Conservation (phyloP, 2,797 vertebrate genomes). For the Esox masquinongy region DNA sequence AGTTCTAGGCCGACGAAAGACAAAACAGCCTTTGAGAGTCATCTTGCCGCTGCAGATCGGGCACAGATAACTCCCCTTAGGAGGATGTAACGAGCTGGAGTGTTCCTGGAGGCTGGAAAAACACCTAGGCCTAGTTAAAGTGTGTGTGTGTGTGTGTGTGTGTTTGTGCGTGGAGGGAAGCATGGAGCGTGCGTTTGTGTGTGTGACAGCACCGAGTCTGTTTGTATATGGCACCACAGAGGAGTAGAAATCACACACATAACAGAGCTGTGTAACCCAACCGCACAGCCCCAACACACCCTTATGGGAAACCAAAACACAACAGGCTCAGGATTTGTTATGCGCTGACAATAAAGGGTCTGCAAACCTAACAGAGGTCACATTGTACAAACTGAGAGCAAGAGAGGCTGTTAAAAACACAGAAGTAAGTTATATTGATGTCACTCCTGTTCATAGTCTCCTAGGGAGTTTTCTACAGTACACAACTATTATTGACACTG, state of each 20-base stretch:
- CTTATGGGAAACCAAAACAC: background rate
- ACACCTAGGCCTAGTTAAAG: slow-evolving; percentile 43
- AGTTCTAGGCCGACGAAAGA: slow-evolving; percentile 76
- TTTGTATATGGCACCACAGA: slow-evolving; percentile 2
- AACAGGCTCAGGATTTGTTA: background rate
- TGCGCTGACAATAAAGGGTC: slow-evolving; percentile 20
- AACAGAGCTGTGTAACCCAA: slow-evolving; percentile 1
- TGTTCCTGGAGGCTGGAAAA: slow-evolving; percentile 46
- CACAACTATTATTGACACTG: slow-evolving; percentile 29
- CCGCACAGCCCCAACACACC: slow-evolving; percentile 2
- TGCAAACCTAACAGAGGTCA: slow-evolving; percentile 38
- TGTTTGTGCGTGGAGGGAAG: slow-evolving; percentile 32
- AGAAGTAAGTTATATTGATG: slow-evolving; percentile 42
- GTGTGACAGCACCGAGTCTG: background rate
- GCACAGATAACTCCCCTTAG: slow-evolving; percentile 65
- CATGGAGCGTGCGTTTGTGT: slow-evolving; percentile 21
- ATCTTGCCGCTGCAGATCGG: slow-evolving; percentile 71
- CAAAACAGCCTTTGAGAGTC: slow-evolving; percentile 83
- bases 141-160: slow-evolving; percentile 41
- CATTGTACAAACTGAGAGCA: slow-evolving; percentile 42
- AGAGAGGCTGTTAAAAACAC: slow-evolving; percentile 37
- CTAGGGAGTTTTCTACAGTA: slow-evolving; percentile 27
- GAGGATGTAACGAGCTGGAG: slow-evolving; percentile 72
- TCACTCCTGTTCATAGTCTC: slow-evolving; percentile 43
- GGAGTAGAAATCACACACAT: background rate